Evolutionary conservation across 2,797 vertebrate species (phyloP), one percentile per base, ranked within the genome.

Genomic region (Danio tinwini): DNA sequence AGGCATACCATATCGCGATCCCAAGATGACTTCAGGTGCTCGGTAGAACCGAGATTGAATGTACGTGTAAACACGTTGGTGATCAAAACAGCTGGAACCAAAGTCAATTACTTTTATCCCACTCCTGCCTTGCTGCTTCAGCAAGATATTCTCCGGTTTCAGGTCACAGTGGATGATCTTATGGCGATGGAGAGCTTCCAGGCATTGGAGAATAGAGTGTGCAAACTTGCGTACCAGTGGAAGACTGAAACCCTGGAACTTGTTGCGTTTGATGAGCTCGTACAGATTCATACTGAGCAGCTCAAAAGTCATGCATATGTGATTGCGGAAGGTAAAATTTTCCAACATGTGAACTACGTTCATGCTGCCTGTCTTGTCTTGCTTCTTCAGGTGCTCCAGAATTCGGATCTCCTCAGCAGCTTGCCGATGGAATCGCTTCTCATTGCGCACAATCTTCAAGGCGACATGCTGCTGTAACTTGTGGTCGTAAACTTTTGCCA

Each of bases 41-140:
- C 98, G 93, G 82, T 99, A 99, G 89, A 99, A 99, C 11, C 98
- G 96, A 13, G 97, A 99, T 91, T 99, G 98, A 89, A 99, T 99
- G 56, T 99, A 99, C 0, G 98, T 99, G 90, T 99, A 99, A 50
- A 99, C 95, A 69, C 97, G 96, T 93, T 98, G 98, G 91, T 99
- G 97, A 83, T 99, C 97, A 0, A 97, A 99, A 86, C 98, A 99
- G 90, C 97, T 99, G 85, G 98, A 99, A 81, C 98, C 98, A 84
- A 99, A 99, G 92, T 99, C 98, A 64, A 99, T 99, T 56, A 99
- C 97, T 91, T 99, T 99, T 90, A 98, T 99, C 39, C 97, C 97
- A 7, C 97, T 98, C 73, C 96, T 96, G 6, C 97, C 97, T 39
- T 97, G 97, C 87, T 99, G 98, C 69, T 98, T 98, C 5, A 99